Evolutionary conservation across 2,797 vertebrate species (phyloP), one percentile per base, ranked within the genome.

Genomic region (Crenichthys baileyi): DNA sequence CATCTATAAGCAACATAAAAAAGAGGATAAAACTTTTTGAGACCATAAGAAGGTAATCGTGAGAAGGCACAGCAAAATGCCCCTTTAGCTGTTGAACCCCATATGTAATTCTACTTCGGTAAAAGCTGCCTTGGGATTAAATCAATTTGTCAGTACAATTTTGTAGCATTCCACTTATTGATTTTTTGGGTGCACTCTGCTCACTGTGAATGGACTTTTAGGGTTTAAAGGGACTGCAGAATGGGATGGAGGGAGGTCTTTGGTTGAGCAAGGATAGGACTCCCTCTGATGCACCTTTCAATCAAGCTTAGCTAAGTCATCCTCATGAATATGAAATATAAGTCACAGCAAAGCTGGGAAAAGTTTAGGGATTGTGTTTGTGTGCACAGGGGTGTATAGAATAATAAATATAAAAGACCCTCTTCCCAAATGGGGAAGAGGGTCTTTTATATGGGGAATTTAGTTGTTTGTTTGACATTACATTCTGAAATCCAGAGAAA

Each of bases 101-200:
- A 87, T 88, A 83, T 71, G 65, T 81, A 78, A 86, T 92, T 90
- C 85, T 73, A 56, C 76, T 88, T 51, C 79, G 83, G 86, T 87
- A 51, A 77, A 93, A 94, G 94, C 94, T 91, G 93, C 92, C 85
- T 89, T 87, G 80, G 94, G 93, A 95, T 92, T 90, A 94, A 95
- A 95, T 95, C 92, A 93, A 93, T 96, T 95, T 94, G 94, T 95
- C 81, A 88, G 91, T 78, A 92, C 91, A 93, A 91, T 95, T 94
- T 95, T 95, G 94, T 93, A 89, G 94, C 93, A 91, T 93, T 94
- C 92, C 90, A 87, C 84, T 90, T 94, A 95, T 95, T 95, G 95
- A 95, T 95, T 95, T 94, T 61, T 91, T 80, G 51, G 81, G 85
- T 87, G 79, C 88, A 87, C 81, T 77, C 82, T 72, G 79, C 39